Evolutionary conservation across 2,797 vertebrate species (phyloP).

Genomic region (Rhynchotus rufescens): DNA sequence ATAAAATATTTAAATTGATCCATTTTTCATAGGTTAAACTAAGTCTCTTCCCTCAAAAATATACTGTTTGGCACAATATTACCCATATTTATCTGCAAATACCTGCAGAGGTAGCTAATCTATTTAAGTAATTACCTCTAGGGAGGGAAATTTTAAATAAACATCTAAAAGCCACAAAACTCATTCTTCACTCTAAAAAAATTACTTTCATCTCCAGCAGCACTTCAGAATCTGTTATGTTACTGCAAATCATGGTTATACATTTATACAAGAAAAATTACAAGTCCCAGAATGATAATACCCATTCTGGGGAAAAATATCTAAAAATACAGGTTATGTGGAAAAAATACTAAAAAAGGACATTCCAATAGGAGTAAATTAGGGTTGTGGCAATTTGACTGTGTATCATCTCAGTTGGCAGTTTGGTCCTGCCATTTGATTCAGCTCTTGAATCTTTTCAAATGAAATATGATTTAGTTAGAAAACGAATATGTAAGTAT

Average conservation of each 20-base stretch:
- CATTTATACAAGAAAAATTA: background rate
- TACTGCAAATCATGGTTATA: background rate
- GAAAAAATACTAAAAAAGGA: background rate
- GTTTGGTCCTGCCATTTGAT: background rate
- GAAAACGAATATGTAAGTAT: background rate
- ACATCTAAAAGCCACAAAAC: background rate
- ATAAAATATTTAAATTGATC: background rate
- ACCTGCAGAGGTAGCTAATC: background rate
- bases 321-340: background rate
- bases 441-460: background rate
- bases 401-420: background rate
- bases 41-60: background rate
- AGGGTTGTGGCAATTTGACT: background rate
- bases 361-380: background rate
- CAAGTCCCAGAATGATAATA: background rate
- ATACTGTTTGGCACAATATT: background rate
- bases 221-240: background rate
- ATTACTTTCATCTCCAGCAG: background rate
- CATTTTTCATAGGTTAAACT: background rate
- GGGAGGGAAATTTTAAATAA: conserved; percentile 22
- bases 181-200: background rate
- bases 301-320: background rate
- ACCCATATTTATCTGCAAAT: background rate
- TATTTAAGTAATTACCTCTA: conserved; percentile 9
- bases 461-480: background rate